Base-by-base conservation (phyloP, 2,113 vertebrate genomes). In the Protomyctophum bolini region DNA sequence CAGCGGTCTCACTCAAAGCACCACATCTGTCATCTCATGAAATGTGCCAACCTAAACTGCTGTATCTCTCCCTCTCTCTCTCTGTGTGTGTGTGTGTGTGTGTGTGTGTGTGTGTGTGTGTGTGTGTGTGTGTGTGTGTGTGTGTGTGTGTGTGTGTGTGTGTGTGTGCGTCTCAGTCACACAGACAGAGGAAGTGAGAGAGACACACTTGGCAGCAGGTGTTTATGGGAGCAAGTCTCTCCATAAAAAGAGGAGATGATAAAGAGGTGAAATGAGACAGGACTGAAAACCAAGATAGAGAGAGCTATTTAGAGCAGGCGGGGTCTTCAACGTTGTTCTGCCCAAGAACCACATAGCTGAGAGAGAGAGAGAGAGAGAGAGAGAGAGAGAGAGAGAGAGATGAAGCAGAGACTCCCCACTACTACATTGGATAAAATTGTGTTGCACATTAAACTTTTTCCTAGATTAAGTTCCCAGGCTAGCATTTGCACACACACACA, bases 181-280 rank as follows among this genome's bases (percentile, higher is more conserved):
- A 41, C 33, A 41, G 33, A 41, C n/a, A 14, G 7, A 45, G 64
- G 6, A 7, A 55, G 10, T 45, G 15, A 21, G 14, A 21, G 8
- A 1, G 14, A 62, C 50, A 65, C n/a, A 21, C n/a, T 33, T 51
- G n/a, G 33, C 72, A 79, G 65, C 56, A 68, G 55, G 54, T 70
- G 66, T 71, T 75, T 11, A 48, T 33, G 46, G 51, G 14, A 55
- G 62, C 28, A 28, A 59, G 29, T 7, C 59, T 56, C 41, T 12
- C 47, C 28, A 58, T 69, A 14, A 48, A 70, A 74, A 65, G 1
- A 1, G 67, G 21, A 74, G 8, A 14, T 14, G 59, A 63, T 41
- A n/a, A 11, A 7, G 47, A 67, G 63, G 0, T 66, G 3, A 64
- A 41, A 6, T 28, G 7, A 60, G 49, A 67, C 67, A 12, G 57